Conservation (phyloP, 2,888 invertebrate genomes). For the Oxycera nigricornis region DNA sequence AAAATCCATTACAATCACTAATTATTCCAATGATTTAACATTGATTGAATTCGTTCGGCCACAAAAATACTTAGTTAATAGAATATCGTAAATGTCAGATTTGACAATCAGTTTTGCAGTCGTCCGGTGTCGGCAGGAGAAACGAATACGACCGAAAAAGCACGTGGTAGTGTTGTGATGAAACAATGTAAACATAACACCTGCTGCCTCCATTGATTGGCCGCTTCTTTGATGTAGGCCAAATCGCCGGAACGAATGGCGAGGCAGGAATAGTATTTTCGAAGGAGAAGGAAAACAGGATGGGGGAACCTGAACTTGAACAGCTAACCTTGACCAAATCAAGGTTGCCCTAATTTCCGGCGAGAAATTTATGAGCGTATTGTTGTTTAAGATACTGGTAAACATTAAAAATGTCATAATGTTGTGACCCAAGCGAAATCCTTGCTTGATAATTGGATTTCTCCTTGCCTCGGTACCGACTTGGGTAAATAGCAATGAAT, state of each 20-base stretch:
- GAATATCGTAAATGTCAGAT: slow-evolving; percentile 37
- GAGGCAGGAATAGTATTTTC: background rate
- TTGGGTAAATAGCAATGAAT: no score
- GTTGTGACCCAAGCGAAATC: no score
- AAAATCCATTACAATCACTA: slow-evolving; percentile 55
- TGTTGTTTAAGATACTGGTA: no score
- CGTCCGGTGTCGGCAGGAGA: background rate
- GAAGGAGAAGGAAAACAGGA: background rate
- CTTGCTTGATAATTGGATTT: no score
- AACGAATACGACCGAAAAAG: slow-evolving; percentile 28
- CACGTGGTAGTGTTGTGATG: slow-evolving; percentile 12
- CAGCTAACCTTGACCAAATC: slow-evolving; percentile 7
- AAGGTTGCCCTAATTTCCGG: background rate
- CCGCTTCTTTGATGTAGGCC: background rate
- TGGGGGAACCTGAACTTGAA: background rate
- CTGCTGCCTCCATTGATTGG: background rate
- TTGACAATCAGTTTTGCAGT: slow-evolving; percentile 21
- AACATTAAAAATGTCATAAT: no score
- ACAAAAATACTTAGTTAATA: background rate
- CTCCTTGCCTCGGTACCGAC: no score
- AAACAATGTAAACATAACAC: slow-evolving; percentile 7
- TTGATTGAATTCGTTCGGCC: background rate
- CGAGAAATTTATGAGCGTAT: no score
- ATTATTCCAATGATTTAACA: background rate
- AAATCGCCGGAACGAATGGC: background rate